phyloP scores from a whole-genome alignment of 2,113 vertebrate species.

The Gopherus flavomarginatus region DNA sequence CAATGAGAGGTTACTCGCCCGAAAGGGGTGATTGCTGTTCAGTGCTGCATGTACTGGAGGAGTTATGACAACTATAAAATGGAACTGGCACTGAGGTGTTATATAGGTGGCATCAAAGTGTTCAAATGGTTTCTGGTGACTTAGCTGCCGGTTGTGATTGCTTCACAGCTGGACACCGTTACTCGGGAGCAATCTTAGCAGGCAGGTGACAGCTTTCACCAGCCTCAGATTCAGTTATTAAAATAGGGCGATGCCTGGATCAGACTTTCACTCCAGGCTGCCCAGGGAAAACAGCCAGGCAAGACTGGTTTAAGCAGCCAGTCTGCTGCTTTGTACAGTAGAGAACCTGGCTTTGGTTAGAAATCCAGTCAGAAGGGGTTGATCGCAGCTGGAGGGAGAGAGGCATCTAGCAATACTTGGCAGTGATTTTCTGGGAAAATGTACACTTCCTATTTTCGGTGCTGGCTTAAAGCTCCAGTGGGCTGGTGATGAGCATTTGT shows the following conservation, averaged over 20 bases:
- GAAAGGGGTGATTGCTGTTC: background rate
- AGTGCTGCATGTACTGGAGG: background rate
- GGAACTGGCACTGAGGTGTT: background rate
- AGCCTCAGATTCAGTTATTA: background rate
- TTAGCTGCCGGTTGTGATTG: background rate
- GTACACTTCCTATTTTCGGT: accelerated
- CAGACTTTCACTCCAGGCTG: background rate
- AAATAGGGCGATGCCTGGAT: background rate
- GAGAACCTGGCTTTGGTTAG: background rate
- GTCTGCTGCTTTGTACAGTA: background rate
- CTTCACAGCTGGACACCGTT: background rate
- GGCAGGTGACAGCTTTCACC: background rate
- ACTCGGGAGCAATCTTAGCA: background rate
- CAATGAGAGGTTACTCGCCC: background rate
- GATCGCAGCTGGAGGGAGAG: background rate
- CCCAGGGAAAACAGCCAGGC: background rate
- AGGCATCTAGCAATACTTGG: background rate
- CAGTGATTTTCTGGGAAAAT: background rate
- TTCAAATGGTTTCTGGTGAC: background rate
- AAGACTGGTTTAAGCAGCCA: background rate
- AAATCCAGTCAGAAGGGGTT: background rate
- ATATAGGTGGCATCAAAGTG: background rate
- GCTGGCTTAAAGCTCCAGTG: background rate
- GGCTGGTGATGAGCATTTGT: background rate
- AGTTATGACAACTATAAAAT: background rate